Base-by-base conservation (phyloP, 2,888 invertebrate species). In the Tethea ocularis region DNA sequence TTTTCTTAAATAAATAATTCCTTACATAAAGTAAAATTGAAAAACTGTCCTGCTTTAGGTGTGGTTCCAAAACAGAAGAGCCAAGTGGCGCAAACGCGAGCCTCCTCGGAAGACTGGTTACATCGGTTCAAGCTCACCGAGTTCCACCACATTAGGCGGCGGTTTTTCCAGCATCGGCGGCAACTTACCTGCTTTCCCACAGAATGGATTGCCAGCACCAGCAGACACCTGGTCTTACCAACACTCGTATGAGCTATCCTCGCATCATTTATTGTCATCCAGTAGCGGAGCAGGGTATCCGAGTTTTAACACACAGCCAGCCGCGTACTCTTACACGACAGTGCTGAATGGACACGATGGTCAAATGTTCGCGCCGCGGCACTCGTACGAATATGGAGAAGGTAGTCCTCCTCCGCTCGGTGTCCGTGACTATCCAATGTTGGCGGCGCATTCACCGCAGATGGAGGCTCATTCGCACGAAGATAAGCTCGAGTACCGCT, bases 31-130 rank as follows among this genome's bases (percentile, higher is more conserved):
- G 29, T 29, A 29, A 8, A 29, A 8, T 29, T 29, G 8, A 7
- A 29, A 8, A 29, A 29, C 29, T 29, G 33, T 13, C 33, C 13
- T 33, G 33, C 29, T 33, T 13, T 61, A 93, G 86, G 97, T 97
- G 36, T 97, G 97, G 97, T 97, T 97, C 86, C 97, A 97, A 91
- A 98, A 98, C 83, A 94, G 98, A 65, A 94, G 98, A 66, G 98
- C 98, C 15, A 98, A 98, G 85, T 98, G 98, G 98, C 95, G 98
- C 55, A 98, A 98, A 83, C 95, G 98, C 41, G 98, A 98, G 82
- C 98, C 98, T 0, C 98, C 98, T 0, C 94, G 98, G 41, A 98
- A 98, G 88, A 97, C 97, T 0, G 97, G 96, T 38, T 95, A 96
- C 93, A 94, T 96, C 77, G 95, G 95, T 60, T 95, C 96, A 3